A percentile compares a stretch with the other conserved stretches of the same genome.
phyloP scores from a whole-genome alignment of 2,888 invertebrate genomes.

The Eumerus sabulonum region DNA sequence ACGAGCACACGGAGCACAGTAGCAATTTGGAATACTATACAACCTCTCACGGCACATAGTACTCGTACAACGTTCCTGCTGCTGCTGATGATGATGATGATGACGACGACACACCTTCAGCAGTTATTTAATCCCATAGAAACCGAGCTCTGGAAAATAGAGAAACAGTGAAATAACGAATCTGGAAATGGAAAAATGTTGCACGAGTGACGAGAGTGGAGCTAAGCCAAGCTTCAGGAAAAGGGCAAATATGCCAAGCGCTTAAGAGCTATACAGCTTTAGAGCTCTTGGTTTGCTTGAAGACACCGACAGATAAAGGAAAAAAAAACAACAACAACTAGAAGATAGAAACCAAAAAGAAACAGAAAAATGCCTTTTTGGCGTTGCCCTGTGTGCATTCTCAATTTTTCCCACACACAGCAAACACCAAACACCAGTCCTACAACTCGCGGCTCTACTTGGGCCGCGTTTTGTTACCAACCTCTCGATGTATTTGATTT shows the following conservation, averaged over 20 bases:
- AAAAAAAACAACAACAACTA: conserved; percentile 1
- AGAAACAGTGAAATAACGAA: conserved; percentile 52
- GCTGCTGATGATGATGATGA: too few species aligned
- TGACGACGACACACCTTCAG: conserved; percentile 71
- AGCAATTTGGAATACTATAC: conserved; percentile 33
- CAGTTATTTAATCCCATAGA: conserved; percentile 71
- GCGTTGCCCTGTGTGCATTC: conserved; percentile 62
- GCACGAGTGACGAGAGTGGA: conserved; percentile 53
- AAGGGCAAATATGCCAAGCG: conserved; percentile 64
- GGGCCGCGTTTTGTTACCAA: conserved; percentile 57
- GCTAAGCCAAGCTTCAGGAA: conserved; percentile 32
- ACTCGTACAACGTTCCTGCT: conserved; percentile 34
- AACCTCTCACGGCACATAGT: conserved; percentile 11
- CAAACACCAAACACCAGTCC: conserved; percentile 51
- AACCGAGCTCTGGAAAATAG: conserved; percentile 65
- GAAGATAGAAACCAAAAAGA: conserved; percentile 16
- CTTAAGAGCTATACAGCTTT: not conserved
- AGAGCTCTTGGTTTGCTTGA: conserved; percentile 10
- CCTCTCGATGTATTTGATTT: conserved; percentile 51
- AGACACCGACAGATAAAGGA: not conserved
- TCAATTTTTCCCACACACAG: conserved; percentile 68
- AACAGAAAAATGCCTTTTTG: conserved; percentile 65
- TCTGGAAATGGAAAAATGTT: conserved; percentile 58
- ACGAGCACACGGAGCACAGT: conserved; percentile 10
- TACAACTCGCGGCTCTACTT: too few species aligned